phyloP scores from a whole-genome alignment of 2,113 vertebrate genomes.

The Orientallactaga bullata region DNA sequence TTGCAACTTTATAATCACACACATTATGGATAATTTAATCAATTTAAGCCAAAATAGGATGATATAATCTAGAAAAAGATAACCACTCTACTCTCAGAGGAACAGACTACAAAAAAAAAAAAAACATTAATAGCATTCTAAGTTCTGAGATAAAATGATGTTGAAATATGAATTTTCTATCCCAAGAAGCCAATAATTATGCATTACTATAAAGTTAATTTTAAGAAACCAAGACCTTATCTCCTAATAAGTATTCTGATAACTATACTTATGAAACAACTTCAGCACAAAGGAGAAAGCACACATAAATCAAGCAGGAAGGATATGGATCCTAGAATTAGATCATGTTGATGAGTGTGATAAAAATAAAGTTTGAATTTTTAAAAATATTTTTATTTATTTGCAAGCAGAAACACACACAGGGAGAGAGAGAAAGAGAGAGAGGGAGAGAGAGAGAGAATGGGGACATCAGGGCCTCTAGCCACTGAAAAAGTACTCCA shows the following conservation, averaged over 20 bases:
- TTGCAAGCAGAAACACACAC: no score
- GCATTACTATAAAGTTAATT: neutral
- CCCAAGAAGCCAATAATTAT: neutral
- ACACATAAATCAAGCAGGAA: neutral
- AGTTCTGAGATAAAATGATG: neutral
- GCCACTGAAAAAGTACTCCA: no score
- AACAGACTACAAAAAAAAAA: neutral
- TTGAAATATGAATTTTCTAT: neutral
- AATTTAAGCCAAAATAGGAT: neutral
- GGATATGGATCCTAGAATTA: neutral
- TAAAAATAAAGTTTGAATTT: neutral
- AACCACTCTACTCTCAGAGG: neutral
- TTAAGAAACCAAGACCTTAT: neutral
- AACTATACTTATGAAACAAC: conserved; percentile 19
- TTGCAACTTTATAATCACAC: neutral
- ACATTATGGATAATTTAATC: neutral
- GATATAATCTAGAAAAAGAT: neutral
- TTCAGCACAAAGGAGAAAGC: neutral
- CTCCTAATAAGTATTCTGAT: neutral
- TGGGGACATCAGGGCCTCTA: no score
- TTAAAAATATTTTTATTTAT: no score
- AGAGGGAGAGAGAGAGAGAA: no score
- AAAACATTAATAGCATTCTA: neutral
- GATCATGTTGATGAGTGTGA: neutral
- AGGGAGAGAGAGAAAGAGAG: no score